Evolutionary conservation across 2,888 invertebrate genomes (phyloP).

Genomic region (Anorthoa munda): DNA sequence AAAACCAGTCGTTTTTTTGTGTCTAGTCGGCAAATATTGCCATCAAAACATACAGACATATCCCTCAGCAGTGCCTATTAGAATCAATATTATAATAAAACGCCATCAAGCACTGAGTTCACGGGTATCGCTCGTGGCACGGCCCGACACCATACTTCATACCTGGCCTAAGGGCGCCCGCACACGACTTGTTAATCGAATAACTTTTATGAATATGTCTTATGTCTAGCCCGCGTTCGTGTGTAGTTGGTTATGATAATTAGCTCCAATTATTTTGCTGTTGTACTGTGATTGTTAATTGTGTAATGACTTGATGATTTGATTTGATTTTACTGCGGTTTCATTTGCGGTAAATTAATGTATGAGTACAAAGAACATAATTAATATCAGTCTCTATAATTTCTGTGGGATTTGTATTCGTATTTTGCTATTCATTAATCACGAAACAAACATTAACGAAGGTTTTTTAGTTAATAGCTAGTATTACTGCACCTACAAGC

Average conservation of each 20-base stretch:
- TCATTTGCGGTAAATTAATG: neutral
- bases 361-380: no score
- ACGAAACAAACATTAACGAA: no score
- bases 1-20: no score
- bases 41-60: constrained; percentile 8
- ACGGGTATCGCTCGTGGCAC: constrained; percentile 69
- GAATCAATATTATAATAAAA: constrained; percentile 65
- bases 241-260: constrained; percentile 54
- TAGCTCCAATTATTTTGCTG: constrained; percentile 17
- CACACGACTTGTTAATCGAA: constrained; percentile 57
- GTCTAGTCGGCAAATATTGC: neutral
- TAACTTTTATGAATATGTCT: constrained; percentile 64
- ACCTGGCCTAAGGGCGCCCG: constrained; percentile 58
- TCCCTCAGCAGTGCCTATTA: constrained; percentile 47
- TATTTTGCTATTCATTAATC: no score
- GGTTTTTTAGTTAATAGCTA: neutral
- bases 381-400: no score
- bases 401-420: neutral
- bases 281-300: constrained; percentile 20
- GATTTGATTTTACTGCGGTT: neutral
- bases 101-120: constrained; percentile 52
- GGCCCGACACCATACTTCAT: constrained; percentile 78
- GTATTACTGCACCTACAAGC: no score
- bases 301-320: constrained; percentile 7
- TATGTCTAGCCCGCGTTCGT: constrained; percentile 51